Evolutionary conservation across 37 sponge, comb jelly and placozoan genomes (phyloP).

Genomic region (Aplysina aerophoba): DNA sequence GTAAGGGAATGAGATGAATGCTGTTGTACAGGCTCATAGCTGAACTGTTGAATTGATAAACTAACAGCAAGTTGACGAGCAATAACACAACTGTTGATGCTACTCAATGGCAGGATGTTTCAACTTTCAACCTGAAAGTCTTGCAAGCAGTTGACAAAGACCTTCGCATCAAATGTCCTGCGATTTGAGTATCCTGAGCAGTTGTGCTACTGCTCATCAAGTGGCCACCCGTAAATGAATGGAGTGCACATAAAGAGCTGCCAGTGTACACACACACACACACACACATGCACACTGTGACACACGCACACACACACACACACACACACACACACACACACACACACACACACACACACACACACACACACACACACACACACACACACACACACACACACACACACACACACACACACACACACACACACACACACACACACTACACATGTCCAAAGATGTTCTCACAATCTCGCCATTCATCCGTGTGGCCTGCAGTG

Average conservation of each 20-base stretch:
- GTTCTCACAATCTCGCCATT: constrained; percentile 79
- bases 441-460: too few species aligned
- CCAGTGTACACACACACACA: not conserved
- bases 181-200: too few species aligned
- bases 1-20: not conserved
- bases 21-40: too few species aligned
- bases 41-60: too few species aligned
- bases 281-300: not conserved
- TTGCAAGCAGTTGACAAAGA: too few species aligned
- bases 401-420: not conserved
- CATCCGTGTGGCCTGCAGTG: constrained; percentile 91
- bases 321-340: constrained; percentile 39
- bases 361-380: constrained; percentile 35
- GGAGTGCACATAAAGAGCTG: not conserved
- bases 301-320: constrained; percentile 14
- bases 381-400: not conserved
- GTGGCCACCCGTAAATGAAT: too few species aligned
- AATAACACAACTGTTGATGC: too few species aligned
- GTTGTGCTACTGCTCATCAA: too few species aligned
- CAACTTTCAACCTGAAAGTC: too few species aligned
- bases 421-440: not conserved
- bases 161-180: too few species aligned
- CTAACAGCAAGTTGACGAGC: too few species aligned
- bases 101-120: too few species aligned
- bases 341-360: constrained; percentile 43